phyloP scores from a whole-genome alignment of 1,140 invertebrate genomes.

The Stenopsyche tienmushanensis region DNA sequence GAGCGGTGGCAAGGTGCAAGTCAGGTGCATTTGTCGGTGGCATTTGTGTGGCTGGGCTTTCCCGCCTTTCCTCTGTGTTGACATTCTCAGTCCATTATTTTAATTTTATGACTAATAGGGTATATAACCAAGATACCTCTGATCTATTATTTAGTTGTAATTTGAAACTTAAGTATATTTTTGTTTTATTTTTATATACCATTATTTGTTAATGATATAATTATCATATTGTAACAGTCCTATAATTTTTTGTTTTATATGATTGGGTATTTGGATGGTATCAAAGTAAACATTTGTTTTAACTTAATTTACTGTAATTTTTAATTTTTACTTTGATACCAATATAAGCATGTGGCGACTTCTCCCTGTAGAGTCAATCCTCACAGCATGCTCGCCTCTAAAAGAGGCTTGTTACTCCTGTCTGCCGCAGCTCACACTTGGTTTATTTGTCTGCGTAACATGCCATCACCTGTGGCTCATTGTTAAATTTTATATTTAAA shows the following conservation, averaged over 20 bases:
- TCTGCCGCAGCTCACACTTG: constrained; percentile 3
- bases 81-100: constrained; percentile 29
- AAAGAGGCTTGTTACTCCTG: constrained; percentile 15
- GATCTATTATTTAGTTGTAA: constrained; percentile 31
- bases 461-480: constrained; percentile 13
- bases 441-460: constrained; percentile 12
- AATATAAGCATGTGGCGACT: constrained; percentile 26
- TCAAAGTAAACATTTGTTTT: constrained; percentile 13
- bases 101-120: constrained; percentile 32
- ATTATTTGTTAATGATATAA: constrained; percentile 42
- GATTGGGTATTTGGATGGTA: constrained; percentile 5
- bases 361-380: constrained; percentile 30
- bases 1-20: constrained; percentile 33
- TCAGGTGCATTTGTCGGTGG: constrained; percentile 29
- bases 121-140: constrained; percentile 35
- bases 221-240: constrained; percentile 24
- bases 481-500: constrained; percentile 32
- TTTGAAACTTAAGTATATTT: constrained; percentile 29
- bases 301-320: constrained; percentile 1
- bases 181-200: constrained; percentile 44
- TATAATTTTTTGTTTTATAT: constrained; percentile 16
- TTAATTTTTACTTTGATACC: constrained; percentile 7
- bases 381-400: constrained; percentile 32
- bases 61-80: constrained; percentile 26
- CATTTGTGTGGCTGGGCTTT: constrained; percentile 28